Evolutionary conservation across 2,888 invertebrate genomes (phyloP).

Genomic region (Scaptomyza reducta): DNA sequence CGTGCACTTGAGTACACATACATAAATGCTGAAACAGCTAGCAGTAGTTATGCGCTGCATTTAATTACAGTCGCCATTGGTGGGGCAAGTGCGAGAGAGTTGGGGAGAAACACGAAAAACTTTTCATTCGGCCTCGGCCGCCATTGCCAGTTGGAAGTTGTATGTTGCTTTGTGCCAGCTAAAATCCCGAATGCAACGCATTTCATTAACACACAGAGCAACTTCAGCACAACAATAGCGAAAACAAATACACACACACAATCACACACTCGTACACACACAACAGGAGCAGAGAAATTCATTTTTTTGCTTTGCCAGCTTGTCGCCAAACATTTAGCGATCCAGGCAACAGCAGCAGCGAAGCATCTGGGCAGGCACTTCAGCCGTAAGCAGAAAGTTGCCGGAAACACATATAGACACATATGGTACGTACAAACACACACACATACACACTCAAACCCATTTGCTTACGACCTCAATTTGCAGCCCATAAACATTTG

Average conservation of each 20-base stretch:
- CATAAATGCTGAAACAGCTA: conserved; percentile 59
- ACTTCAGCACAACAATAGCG: conserved; percentile 51
- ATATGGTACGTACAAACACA: conserved; percentile 20
- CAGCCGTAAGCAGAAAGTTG: conserved; percentile 68
- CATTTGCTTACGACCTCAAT: conserved; percentile 67
- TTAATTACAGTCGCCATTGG: conserved; percentile 59
- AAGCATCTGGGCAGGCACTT: conserved; percentile 52
- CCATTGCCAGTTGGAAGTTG: conserved; percentile 34
- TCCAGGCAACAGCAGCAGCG: conserved; percentile 44
- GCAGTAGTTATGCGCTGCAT: conserved; percentile 59
- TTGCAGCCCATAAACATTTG: conserved; percentile 66
- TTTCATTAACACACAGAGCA: conserved; percentile 79
- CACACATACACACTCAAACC: conserved; percentile 13
- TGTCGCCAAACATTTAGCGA: conserved; percentile 66
- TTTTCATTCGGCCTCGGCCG: conserved; percentile 51
- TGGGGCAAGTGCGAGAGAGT: conserved; percentile 6
- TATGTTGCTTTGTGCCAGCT: conserved; percentile 63
- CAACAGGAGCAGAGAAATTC: conserved; percentile 34
- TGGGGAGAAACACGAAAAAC: conserved; percentile 46
- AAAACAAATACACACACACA: conserved; percentile 37
- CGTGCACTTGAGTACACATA: conserved; percentile 43
- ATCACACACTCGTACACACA: conserved; percentile 13
- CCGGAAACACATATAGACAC: conserved; percentile 36
- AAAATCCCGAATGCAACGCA: conserved; percentile 71
- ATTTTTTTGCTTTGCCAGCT: conserved; percentile 46